These are phyloP conservation scores for Tenthredo notha DNA, from an alignment of 2,888 invertebrate species.

Conservation along the genomic window DNA sequence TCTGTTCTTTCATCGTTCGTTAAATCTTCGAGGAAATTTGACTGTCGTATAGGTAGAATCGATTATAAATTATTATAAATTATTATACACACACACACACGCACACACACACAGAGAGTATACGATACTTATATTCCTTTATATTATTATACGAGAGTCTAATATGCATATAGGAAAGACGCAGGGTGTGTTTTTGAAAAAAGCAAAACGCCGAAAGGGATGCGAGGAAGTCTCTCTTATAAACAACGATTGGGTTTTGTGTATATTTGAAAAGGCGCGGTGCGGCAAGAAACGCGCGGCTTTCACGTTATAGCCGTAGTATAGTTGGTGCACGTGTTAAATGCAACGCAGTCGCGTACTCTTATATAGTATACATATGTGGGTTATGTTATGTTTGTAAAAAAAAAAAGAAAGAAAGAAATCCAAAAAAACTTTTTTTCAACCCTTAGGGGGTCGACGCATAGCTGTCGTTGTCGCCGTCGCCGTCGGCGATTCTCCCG, in stretches of 20 bases:
- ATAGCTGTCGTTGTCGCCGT: neutral
- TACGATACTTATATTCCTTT: too few species aligned
- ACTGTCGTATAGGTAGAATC: too few species aligned
- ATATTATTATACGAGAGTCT: too few species aligned
- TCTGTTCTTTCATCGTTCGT: too few species aligned
- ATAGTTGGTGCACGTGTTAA: conserved; percentile 25
- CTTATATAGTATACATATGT: neutral
- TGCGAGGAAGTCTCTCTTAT: conserved; percentile 48
- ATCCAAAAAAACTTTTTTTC: conserved; percentile 6
- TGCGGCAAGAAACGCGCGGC: neutral
- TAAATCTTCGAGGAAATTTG: too few species aligned
- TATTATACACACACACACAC: too few species aligned
- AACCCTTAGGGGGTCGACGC: conserved; percentile 24
- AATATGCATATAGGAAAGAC: neutral
- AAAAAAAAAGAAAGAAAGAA: neutral
- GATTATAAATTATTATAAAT: too few species aligned
- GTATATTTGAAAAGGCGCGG: conserved; percentile 26
- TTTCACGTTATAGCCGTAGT: neutral
- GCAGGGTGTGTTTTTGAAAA: neutral
- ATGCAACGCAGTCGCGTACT: neutral
- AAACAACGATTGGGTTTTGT: conserved; percentile 10
- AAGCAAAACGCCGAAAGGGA: conserved; percentile 58
- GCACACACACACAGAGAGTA: too few species aligned
- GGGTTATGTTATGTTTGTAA: conserved; percentile 35
- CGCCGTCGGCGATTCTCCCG: neutral